Evolutionary conservation across 2,888 invertebrate species (phyloP).

Genomic region (Nomada ferruginata): DNA sequence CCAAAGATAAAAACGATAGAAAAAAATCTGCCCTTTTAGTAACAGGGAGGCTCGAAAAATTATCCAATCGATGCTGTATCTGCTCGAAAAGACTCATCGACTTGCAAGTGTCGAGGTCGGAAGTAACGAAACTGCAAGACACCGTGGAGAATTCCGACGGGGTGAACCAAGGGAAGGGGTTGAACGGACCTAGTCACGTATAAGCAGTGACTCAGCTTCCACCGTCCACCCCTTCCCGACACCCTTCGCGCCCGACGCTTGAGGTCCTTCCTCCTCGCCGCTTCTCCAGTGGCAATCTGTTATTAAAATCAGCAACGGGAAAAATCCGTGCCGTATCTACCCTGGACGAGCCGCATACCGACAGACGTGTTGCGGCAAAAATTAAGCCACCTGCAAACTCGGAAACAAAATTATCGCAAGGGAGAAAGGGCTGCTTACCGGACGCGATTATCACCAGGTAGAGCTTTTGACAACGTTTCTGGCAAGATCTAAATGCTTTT

Average conservation of each 20-base stretch:
- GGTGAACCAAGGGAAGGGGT: constrained; percentile 49
- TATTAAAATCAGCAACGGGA: constrained; percentile 84
- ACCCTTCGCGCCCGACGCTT: constrained; percentile 37
- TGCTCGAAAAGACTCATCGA: constrained; percentile 52
- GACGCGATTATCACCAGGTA: not conserved
- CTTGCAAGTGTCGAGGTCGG: constrained; percentile 61
- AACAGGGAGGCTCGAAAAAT: not conserved
- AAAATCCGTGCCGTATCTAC: constrained; percentile 84
- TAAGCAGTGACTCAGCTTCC: constrained; percentile 81
- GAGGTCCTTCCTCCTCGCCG: constrained; percentile 39
- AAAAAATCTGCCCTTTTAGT: not conserved
- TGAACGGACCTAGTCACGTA: constrained; percentile 79
- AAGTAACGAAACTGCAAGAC: constrained; percentile 67
- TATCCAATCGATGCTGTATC: constrained; percentile 60
- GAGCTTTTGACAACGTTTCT: constrained; percentile 17
- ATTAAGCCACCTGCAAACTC: constrained; percentile 82
- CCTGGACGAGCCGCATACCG: constrained; percentile 69
- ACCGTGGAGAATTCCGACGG: constrained; percentile 57
- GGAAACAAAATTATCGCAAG: constrained; percentile 64
- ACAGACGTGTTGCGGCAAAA: constrained; percentile 83
- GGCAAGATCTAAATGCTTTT: constrained; percentile 17
- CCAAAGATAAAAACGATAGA: too few species aligned
- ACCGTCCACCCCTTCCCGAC: constrained; percentile 29
- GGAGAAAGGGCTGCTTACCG: constrained; percentile 8
- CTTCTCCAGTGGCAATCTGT: constrained; percentile 78